phyloP scores from a whole-genome alignment of 2,888 invertebrate species.

The Cremastinae sp. region DNA sequence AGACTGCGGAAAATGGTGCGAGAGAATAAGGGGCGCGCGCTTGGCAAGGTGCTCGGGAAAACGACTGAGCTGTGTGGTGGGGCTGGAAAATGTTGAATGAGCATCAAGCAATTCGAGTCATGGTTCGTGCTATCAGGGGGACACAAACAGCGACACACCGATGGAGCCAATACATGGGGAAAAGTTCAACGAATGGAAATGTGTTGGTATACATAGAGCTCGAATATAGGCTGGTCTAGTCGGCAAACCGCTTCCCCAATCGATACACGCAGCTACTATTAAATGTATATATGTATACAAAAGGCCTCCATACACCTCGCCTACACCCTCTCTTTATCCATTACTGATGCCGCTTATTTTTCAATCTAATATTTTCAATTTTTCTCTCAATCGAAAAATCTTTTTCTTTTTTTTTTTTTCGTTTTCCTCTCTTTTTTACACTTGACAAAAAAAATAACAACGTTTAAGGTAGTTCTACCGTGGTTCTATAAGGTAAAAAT shows the following conservation, averaged over 20 bases:
- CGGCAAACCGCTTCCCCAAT: slow-evolving; percentile 79
- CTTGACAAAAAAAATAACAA: too few relatives aligned
- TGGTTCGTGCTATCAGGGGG: slow-evolving; percentile 29
- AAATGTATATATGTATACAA: background rate
- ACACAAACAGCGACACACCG: slow-evolving; percentile 52
- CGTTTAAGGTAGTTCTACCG: too few relatives aligned
- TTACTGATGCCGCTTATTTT: background rate
- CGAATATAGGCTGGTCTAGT: slow-evolving; percentile 77
- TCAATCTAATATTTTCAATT: too few relatives aligned
- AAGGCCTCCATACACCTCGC: background rate
- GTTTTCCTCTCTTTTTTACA: too few relatives aligned
- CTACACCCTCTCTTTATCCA: background rate
- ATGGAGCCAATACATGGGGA: slow-evolving; percentile 25
- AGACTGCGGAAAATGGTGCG: slow-evolving; percentile 45
- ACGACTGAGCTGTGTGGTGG: slow-evolving; percentile 10
- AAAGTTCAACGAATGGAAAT: slow-evolving; percentile 49
- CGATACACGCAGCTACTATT: slow-evolving; percentile 72
- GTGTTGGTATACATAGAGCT: slow-evolving; percentile 63
- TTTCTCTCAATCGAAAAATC: too few relatives aligned
- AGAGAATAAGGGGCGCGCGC: slow-evolving; percentile 64
- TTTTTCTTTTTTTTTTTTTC: background rate
- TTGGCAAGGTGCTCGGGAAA: slow-evolving; percentile 64
- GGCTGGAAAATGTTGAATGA: slow-evolving; percentile 75
- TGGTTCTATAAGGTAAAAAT: too few relatives aligned
- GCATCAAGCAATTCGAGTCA: slow-evolving; percentile 65